Conservation (phyloP, 2,888 invertebrate species). For the Theretra japonica region DNA sequence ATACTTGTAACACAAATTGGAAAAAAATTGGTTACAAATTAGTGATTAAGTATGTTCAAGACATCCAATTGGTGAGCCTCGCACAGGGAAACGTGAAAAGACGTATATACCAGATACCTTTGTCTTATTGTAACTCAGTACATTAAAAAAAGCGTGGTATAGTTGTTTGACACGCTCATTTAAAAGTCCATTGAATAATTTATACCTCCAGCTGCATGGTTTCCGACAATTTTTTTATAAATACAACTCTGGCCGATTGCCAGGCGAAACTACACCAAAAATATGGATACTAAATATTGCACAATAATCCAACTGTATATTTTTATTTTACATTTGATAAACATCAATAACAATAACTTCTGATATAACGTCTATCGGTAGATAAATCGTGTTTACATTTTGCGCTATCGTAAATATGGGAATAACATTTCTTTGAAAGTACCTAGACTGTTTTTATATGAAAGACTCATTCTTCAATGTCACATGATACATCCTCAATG, state of each 20-base stretch:
- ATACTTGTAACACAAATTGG: too few species aligned
- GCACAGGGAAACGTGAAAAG: neutral
- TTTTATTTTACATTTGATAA: neutral
- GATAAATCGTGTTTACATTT: constrained; percentile 3
- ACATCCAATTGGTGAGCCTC: neutral
- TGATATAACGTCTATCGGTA: neutral
- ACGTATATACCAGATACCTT: neutral
- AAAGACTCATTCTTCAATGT: neutral
- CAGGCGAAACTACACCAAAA: neutral
- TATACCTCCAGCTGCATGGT: neutral
- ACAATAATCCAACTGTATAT: neutral
- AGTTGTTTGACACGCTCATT: neutral
- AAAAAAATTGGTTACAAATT: too few species aligned
- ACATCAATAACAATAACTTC: neutral
- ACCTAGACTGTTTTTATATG: neutral
- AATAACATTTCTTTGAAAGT: neutral
- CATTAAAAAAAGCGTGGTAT: neutral
- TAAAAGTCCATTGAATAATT: neutral
- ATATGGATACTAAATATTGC: neutral
- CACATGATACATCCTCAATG: too few species aligned
- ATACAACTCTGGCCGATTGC: neutral
- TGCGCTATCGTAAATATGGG: neutral
- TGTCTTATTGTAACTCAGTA: too few species aligned
- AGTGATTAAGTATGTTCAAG: too few species aligned
- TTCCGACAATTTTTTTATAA: constrained; percentile 1